Evolutionary conservation across 2,797 vertebrate species (phyloP).

Genomic region (Anabas testudineus): DNA sequence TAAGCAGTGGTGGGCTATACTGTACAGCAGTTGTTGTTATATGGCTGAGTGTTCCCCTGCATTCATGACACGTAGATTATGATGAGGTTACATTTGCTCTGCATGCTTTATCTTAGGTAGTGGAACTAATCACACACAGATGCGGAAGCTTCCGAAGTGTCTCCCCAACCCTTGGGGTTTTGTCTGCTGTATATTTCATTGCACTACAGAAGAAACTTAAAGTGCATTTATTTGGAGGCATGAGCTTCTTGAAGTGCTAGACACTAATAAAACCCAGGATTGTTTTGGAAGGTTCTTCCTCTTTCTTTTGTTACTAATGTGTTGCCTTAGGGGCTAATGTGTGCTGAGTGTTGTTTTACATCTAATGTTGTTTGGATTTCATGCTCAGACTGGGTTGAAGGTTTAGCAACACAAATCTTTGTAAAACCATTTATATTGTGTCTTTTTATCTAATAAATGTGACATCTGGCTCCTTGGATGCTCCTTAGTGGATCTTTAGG

Average conservation of each 20-base stretch:
- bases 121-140: slow-evolving; percentile 80
- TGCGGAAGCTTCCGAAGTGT: slow-evolving; percentile 59
- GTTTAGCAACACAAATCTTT: slow-evolving; percentile 46
- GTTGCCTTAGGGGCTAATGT: slow-evolving; percentile 68
- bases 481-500: slow-evolving; percentile 38
- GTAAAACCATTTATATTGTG: slow-evolving; percentile 39
- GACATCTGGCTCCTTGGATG: slow-evolving; percentile 38
- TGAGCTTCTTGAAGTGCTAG: slow-evolving; percentile 56
- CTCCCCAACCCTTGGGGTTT: slow-evolving; percentile 53
- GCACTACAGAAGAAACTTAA: slow-evolving; percentile 53
- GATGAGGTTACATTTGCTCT: slow-evolving; percentile 70
- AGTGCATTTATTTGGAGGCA: slow-evolving; percentile 62
- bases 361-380: slow-evolving; percentile 71
- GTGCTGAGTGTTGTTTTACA: slow-evolving; percentile 66
- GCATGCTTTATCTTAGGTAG: slow-evolving; percentile 76
- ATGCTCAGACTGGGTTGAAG: slow-evolving; percentile 47
- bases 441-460: slow-evolving; percentile 31
- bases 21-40: slow-evolving; percentile 53
- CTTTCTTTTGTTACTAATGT: slow-evolving; percentile 61
- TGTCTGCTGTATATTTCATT: slow-evolving; percentile 43
- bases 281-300: slow-evolving; percentile 64
- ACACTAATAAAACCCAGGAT: slow-evolving; percentile 63
- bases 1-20: slow-evolving; percentile 47
- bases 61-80: slow-evolving; percentile 68
- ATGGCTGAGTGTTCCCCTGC: slow-evolving; percentile 54